phyloP scores from a whole-genome alignment of 2,113 vertebrate species.

The Zingel zingel region DNA sequence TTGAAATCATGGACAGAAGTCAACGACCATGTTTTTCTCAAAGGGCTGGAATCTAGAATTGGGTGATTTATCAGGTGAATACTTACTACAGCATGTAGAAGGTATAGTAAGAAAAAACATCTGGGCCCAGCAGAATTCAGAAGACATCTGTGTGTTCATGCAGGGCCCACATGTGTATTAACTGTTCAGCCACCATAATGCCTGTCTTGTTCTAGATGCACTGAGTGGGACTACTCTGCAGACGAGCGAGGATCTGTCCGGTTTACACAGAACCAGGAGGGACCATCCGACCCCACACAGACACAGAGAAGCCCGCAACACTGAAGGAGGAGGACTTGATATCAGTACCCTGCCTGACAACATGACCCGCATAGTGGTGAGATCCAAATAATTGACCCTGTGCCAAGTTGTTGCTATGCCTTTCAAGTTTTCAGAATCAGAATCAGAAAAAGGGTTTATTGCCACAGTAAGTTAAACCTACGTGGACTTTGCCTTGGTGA shows the following conservation, averaged over 20 bases:
- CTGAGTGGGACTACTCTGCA: slow-evolving; percentile 34
- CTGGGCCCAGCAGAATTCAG: not conserved
- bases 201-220: slow-evolving; percentile 52
- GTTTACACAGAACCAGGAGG: slow-evolving; percentile 62
- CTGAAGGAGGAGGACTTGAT: slow-evolving; percentile 75
- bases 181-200: slow-evolving; percentile 11
- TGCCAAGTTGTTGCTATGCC: not conserved
- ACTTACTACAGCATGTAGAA: not conserved
- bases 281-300: slow-evolving; percentile 59
- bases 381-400: slow-evolving; percentile 33
- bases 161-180: slow-evolving; percentile 1
- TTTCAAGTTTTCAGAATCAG: not conserved
- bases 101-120: not conserved
- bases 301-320: slow-evolving; percentile 78
- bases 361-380: slow-evolving; percentile 88
- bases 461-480: no score
- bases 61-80: not conserved
- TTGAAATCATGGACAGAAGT: not conserved
- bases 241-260: slow-evolving; percentile 34
- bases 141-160: not conserved
- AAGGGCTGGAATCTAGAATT: not conserved
- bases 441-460: no score
- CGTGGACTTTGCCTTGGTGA: no score
- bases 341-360: slow-evolving; percentile 88
- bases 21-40: not conserved